These are phyloP conservation scores for Lycocorax pyrrhopterus DNA, from an alignment of 2,113 vertebrate species.

Conservation along the genomic window DNA sequence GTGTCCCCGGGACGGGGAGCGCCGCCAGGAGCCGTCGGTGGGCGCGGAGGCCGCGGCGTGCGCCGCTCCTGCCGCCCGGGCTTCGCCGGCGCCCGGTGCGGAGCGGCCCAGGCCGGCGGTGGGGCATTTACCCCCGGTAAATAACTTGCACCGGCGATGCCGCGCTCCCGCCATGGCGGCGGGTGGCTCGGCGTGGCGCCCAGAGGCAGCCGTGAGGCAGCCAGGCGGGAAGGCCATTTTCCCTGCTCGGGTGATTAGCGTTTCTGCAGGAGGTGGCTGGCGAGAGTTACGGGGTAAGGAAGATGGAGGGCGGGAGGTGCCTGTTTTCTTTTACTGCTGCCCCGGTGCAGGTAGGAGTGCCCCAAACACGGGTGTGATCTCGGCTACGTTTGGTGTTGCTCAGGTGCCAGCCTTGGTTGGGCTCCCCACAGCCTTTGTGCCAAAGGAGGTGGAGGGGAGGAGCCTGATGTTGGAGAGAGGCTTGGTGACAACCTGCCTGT, in stretches of 20 bases:
- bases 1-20: not conserved
- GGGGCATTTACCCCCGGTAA: not conserved
- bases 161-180: not conserved
- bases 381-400: not conserved
- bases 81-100: not conserved
- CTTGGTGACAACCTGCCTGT: not conserved
- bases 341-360: not conserved
- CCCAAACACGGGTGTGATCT: not conserved
- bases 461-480: not conserved
- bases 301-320: conserved; percentile 9
- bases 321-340: not conserved
- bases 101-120: not conserved
- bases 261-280: not conserved
- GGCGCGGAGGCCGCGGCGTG: not conserved
- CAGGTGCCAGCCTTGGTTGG: not conserved
- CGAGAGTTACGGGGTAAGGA: not conserved
- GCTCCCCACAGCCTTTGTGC: not conserved
- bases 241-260: not conserved
- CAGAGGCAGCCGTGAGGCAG: not conserved
- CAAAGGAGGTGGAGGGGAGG: conserved; percentile 8
- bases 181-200: not conserved
- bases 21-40: not conserved
- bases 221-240: conserved; percentile 48
- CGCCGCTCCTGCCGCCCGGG: not conserved
- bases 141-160: not conserved